Conservation (phyloP, 2,797 vertebrate genomes). For the Propithecus perrieri region DNA sequence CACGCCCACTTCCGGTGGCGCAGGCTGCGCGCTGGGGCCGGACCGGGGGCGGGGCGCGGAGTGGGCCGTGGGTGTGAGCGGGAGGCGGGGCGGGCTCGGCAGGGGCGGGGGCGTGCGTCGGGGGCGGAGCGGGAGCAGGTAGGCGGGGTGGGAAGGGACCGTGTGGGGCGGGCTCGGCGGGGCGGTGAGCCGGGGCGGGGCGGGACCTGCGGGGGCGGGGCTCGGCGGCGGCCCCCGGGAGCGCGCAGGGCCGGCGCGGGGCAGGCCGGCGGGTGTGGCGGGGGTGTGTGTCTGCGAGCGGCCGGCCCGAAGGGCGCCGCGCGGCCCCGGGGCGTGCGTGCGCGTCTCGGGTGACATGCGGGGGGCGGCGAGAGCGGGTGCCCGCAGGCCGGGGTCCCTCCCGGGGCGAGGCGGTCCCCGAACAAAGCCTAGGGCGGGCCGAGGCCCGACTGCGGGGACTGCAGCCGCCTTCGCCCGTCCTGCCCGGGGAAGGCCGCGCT, state of each 20-base stretch:
- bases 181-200: background rate
- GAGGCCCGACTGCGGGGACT: background rate
- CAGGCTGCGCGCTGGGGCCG: background rate
- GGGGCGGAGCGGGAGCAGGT: too few species aligned
- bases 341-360: background rate
- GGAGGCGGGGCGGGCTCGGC: background rate
- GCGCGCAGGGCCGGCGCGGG: too few species aligned
- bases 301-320: background rate
- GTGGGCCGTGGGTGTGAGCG: background rate
- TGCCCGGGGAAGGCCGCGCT: constrained; percentile 26
- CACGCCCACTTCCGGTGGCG: constrained; percentile 20
- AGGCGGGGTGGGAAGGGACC: too few species aligned
- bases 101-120: too few species aligned
- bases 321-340: background rate
- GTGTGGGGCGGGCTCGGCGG: too few species aligned
- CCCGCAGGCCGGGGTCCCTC: background rate
- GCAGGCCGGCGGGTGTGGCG: background rate
- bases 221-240: background rate
- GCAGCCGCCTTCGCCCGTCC: background rate
- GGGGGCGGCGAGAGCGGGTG: too few species aligned
- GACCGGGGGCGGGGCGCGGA: background rate
- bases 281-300: background rate
- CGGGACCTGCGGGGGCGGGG: too few species aligned
- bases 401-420: background rate
- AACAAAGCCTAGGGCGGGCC: background rate